phyloP scores from a whole-genome alignment of 2,113 vertebrate genomes.

The Lampris incognitus region DNA sequence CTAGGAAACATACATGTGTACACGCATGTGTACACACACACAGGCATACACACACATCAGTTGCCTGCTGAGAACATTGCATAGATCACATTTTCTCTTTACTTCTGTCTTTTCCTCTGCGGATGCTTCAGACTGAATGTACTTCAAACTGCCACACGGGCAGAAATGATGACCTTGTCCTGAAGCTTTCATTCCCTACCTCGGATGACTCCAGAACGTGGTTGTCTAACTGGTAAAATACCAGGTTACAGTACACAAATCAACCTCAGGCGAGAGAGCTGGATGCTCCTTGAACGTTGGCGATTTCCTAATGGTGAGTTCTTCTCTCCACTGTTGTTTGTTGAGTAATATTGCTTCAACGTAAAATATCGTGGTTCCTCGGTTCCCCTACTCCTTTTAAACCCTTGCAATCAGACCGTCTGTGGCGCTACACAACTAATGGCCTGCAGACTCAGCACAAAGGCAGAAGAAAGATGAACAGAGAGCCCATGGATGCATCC shows the following conservation, averaged over 20 bases:
- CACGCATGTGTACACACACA: not conserved
- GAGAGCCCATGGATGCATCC: constrained; percentile 54
- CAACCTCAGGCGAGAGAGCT: constrained; percentile 44
- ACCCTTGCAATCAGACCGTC: constrained; percentile 44
- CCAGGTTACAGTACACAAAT: constrained; percentile 43
- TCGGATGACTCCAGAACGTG: constrained; percentile 45
- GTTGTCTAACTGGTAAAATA: constrained; percentile 43
- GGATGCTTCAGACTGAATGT: constrained; percentile 5
- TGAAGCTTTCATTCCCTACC: constrained; percentile 53
- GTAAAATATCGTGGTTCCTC: constrained; percentile 44
- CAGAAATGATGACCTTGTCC: constrained; percentile 65
- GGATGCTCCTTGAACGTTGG: constrained; percentile 29
- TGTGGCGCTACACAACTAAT: constrained; percentile 61
- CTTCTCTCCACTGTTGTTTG: constrained; percentile 36
- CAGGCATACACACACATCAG: constrained; percentile 31
- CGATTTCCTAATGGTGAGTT: constrained; percentile 60
- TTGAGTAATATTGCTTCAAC: constrained; percentile 59
- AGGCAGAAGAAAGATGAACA: constrained; percentile 57
- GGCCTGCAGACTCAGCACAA: constrained; percentile 68
- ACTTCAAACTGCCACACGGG: constrained; percentile 22
- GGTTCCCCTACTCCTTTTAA: constrained; percentile 46
- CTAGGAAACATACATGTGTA: not conserved
- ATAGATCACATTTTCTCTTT: constrained; percentile 30
- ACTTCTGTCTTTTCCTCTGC: constrained; percentile 8
- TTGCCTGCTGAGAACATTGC: constrained; percentile 58